These are phyloP conservation scores for Callithrix jacchus DNA, from an alignment of 2,113 vertebrate genomes.

Conservation along the genomic window DNA sequence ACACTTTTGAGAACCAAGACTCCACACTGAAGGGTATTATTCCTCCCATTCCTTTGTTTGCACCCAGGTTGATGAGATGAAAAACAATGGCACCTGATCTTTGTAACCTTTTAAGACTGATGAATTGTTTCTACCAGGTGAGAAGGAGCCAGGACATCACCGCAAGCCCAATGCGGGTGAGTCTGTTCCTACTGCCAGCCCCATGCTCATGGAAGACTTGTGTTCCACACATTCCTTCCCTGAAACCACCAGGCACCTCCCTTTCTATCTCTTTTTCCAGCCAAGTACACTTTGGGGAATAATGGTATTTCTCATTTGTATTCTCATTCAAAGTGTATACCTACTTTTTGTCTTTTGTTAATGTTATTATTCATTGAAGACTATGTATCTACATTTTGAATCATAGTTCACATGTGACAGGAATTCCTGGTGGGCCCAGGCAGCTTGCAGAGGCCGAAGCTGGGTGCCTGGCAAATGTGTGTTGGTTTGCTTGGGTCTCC, in stretches of 20 bases:
- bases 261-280: constrained; percentile 50
- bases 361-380: no score
- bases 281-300: not conserved
- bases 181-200: not conserved
- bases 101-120: constrained; percentile 1
- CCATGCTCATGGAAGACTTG: not conserved
- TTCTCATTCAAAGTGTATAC: no score
- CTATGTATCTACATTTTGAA: not conserved
- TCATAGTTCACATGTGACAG: not conserved
- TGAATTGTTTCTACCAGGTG: not conserved
- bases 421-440: not conserved
- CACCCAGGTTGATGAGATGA: not conserved
- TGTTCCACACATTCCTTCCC: constrained; percentile 11
- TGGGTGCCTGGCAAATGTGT: not conserved
- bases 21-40: not conserved
- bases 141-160: constrained; percentile 16
- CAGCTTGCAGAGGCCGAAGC: not conserved
- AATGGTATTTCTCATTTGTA: not conserved
- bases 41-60: not conserved
- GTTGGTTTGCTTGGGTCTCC: not conserved
- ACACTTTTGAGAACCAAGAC: not conserved
- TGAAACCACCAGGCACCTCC: not conserved
- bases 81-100: not conserved
- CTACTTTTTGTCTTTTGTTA: no score
- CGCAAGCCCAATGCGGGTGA: not conserved